Evolutionary conservation across 2,888 invertebrate genomes (phyloP).

Genomic region (Cyrtodaria siliqua): DNA sequence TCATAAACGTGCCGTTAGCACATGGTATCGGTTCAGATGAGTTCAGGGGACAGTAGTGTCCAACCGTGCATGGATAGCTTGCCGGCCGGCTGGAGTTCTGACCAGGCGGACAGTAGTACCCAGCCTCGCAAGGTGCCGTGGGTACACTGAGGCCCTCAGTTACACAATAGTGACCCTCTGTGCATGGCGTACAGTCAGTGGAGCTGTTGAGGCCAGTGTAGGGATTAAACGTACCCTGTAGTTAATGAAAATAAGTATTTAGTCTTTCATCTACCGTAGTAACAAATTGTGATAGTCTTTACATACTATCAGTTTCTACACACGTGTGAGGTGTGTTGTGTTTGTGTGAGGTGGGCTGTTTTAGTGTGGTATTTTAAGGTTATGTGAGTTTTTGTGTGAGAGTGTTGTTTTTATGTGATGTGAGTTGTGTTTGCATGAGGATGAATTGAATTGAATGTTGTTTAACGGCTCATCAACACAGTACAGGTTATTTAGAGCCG

Average conservation of each 20-base stretch:
- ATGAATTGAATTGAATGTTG: no score
- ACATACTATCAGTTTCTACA: no score
- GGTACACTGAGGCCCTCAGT: conserved; percentile 75
- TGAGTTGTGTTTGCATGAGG: no score
- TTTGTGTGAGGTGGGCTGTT: no score
- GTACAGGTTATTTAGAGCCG: no score
- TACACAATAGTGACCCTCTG: conserved; percentile 78
- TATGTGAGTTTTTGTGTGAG: no score
- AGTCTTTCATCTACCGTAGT: no score
- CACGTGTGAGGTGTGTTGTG: no score
- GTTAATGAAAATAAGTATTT: conserved; percentile 7
- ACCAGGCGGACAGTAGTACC: conserved; percentile 82
- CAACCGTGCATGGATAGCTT: conserved; percentile 74
- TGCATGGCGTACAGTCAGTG: conserved; percentile 78
- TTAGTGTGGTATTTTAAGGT: no score
- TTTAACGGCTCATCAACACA: no score
- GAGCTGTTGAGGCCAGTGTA: conserved; percentile 76
- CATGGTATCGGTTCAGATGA: conserved; percentile 80
- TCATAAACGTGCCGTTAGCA: conserved; percentile 83
- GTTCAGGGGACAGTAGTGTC: conserved; percentile 78
- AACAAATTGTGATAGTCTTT: no score
- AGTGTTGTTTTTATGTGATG: no score
- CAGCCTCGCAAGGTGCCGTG: conserved; percentile 78
- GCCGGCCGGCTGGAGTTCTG: conserved; percentile 76
- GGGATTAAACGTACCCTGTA: conserved; percentile 83